phyloP scores from a whole-genome alignment of 2,113 vertebrate genomes.

The Ciconia maguari region DNA sequence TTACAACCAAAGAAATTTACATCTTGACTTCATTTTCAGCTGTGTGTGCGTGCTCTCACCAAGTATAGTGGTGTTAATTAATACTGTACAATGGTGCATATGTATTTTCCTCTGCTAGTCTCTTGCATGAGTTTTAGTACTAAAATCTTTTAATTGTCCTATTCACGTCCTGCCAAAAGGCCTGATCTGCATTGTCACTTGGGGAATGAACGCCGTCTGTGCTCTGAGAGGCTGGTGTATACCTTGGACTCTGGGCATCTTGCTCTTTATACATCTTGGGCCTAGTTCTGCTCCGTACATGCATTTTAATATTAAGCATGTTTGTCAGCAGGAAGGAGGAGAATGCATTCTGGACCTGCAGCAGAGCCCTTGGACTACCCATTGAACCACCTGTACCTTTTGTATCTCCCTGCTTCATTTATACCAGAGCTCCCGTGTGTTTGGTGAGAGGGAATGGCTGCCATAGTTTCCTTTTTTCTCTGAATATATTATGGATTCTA shows the following conservation, averaged over 20 bases:
- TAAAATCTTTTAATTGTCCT: neutral
- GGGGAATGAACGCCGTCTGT: neutral
- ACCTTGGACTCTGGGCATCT: neutral
- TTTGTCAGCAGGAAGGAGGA: neutral
- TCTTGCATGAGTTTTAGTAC: neutral
- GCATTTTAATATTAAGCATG: neutral
- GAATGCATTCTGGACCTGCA: neutral
- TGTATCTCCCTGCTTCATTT: neutral
- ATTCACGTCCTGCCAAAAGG: neutral
- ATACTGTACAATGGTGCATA: neutral
- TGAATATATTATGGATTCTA: neutral
- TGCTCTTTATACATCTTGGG: neutral
- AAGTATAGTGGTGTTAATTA: neutral
- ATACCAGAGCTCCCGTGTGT: neutral
- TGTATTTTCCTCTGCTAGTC: neutral
- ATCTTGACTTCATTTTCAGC: neutral
- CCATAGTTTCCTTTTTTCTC: neutral
- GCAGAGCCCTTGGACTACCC: neutral
- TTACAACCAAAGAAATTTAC: neutral
- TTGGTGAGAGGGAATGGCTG: neutral
- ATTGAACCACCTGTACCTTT: neutral
- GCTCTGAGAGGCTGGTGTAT: neutral
- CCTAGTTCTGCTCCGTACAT: neutral
- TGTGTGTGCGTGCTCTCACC: neutral
- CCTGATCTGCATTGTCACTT: neutral